Evolutionary conservation across 2,888 invertebrate species (phyloP).

Genomic region (Dorcus hopei): DNA sequence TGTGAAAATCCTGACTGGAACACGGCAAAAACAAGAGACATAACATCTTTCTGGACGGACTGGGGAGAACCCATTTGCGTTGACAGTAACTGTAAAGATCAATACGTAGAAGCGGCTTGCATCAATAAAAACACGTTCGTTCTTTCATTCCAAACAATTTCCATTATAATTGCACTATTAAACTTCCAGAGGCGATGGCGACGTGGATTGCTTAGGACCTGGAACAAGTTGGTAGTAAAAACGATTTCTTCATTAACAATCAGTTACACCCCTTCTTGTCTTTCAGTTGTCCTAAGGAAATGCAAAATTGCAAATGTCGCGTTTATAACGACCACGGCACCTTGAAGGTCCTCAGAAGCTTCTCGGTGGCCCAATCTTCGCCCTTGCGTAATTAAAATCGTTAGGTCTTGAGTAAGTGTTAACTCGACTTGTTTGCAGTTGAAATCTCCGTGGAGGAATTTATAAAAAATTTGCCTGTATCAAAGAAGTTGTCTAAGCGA

Average conservation of each 20-base stretch:
- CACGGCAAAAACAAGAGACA: constrained; percentile 34
- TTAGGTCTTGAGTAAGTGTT: not conserved
- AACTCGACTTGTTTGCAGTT: constrained; percentile 3
- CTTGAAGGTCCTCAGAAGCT: constrained; percentile 24
- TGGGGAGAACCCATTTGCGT: constrained; percentile 40
- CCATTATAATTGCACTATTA: not conserved
- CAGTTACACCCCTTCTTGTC: constrained; percentile 6
- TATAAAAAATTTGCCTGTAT: constrained; percentile 12
- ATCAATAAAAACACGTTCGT: constrained; percentile 44
- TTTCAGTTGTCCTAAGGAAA: constrained; percentile 36
- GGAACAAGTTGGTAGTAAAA: constrained; percentile 45
- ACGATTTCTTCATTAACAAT: not conserved
- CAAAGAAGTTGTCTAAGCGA: not conserved
- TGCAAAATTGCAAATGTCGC: constrained; percentile 36
- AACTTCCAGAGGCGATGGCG: constrained; percentile 38
- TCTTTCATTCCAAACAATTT: not conserved
- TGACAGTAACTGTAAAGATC: constrained; percentile 32
- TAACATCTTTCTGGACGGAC: constrained; percentile 44
- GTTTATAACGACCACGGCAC: constrained; percentile 30
- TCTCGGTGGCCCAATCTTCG: not conserved
- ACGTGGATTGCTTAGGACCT: constrained; percentile 46
- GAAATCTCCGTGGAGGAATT: constrained; percentile 17
- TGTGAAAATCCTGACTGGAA: constrained; percentile 42
- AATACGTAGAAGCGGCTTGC: constrained; percentile 40
- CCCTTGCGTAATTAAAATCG: not conserved